Percentiles rank a stretch among this genome's conserved stretches.
Evolutionary conservation across 2,888 invertebrate species (phyloP).

Genomic region (Craniophora ligustri): DNA sequence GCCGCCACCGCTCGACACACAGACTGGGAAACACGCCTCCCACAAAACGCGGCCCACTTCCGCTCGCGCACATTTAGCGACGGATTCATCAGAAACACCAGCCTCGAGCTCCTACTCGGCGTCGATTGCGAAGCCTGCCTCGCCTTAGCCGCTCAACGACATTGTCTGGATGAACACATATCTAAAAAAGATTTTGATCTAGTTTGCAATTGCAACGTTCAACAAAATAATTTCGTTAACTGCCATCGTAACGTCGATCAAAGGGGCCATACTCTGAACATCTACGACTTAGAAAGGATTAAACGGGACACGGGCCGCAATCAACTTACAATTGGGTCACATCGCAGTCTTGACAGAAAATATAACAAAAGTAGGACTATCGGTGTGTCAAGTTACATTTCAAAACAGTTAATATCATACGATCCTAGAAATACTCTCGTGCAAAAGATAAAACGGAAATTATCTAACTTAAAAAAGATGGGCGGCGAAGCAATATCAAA

Average conservation of each 20-base stretch:
- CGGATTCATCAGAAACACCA: constrained; percentile 84
- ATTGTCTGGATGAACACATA: constrained; percentile 78
- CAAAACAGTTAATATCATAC: constrained; percentile 85
- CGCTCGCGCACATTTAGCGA: constrained; percentile 86
- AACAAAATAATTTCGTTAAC: constrained; percentile 82
- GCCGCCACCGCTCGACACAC: constrained; percentile 50
- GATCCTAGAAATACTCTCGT: constrained; percentile 84
- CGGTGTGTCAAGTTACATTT: constrained; percentile 84
- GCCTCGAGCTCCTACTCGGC: constrained; percentile 84
- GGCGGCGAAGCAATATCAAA: constrained; percentile 83
- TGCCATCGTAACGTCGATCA: constrained; percentile 76
- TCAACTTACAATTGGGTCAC: constrained; percentile 75
- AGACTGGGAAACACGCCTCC: constrained; percentile 73
- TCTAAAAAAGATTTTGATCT: constrained; percentile 81
- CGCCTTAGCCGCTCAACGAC: constrained; percentile 80
- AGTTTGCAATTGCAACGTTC: constrained; percentile 84
- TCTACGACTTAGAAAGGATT: constrained; percentile 83
- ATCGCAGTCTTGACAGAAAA: constrained; percentile 85
- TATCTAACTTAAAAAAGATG: constrained; percentile 85
- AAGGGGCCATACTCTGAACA: constrained; percentile 81
- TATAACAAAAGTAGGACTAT: constrained; percentile 82
- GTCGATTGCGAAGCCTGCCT: constrained; percentile 86
- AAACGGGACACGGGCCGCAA: constrained; percentile 78
- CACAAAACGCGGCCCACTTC: constrained; percentile 76
- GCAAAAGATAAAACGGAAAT: constrained; percentile 85